Base-by-base conservation (phyloP, 2,888 invertebrate species). In the Biston stratarius region DNA sequence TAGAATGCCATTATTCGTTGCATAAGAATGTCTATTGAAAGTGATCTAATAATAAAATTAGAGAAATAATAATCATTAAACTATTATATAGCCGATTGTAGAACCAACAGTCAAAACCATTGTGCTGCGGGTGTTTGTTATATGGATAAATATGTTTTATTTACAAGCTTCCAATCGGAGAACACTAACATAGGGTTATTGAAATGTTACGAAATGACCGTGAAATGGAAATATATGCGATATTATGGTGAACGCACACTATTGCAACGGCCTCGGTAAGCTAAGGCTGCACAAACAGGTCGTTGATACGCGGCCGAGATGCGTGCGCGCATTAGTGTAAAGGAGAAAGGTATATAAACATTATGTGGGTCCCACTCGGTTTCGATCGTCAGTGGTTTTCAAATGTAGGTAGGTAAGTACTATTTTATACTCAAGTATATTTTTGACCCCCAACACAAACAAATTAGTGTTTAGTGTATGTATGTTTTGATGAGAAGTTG, bases 131-230 rank as follows among this genome's bases (percentile, higher is more conserved):
- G 67, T 67, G 67, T 68, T 64, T 70, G 76, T 64, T 70, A 72
- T 56, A 74, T 64, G 74, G 77, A 75, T 74, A 72, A 72, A 68
- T 70, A 66, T 77, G 78, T 85, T n/a, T 83, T 85, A 84, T 88
- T 85, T 85, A 86, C 82, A 78, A 78, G 79, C 76, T 74, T 78
- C 58, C 82, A 82, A 78, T 81, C 78, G 76, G 72, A 74, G 74
- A 78, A 78, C 81, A 82, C 78, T 77, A 74, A 77, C 77, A 72
- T 77, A 78, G 81, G 81, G 79, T 83, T 85, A 85, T 86, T 88
- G 86, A 87, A 90, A 89, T 84, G 83, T 90, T 89, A 89, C 86
- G 86, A 90, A 91, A 91, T 86, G 88, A 85, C 91, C 90, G 89
- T 91, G 89, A 91, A 90, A 89, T 88, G 82, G 86, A 88, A 89